Conservation (phyloP, 2,888 invertebrate species). For the Zonitis immaculata region DNA sequence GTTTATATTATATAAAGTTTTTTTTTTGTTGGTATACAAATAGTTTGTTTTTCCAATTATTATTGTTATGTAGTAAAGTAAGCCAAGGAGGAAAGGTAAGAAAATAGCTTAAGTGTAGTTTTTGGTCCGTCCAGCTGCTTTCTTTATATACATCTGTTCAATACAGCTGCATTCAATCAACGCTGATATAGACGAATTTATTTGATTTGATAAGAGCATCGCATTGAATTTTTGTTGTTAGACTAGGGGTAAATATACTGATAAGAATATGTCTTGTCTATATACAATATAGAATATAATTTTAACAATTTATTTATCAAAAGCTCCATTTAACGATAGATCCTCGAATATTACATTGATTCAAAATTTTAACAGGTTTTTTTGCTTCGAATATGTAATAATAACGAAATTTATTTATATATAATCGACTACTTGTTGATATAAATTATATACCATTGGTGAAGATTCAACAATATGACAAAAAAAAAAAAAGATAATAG, state of each 20-base stretch:
- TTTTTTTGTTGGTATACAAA: too few relatives aligned
- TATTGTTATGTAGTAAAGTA: slow-evolving; percentile 10
- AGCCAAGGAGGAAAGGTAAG: slow-evolving; percentile 31
- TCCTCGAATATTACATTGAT: too few relatives aligned
- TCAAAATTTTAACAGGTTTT: too few relatives aligned
- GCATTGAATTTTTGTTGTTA: slow-evolving; percentile 20
- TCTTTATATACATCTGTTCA: slow-evolving; percentile 38
- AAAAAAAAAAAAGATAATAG: slow-evolving; percentile 29
- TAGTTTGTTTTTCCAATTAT: too few relatives aligned
- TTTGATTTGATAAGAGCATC: slow-evolving; percentile 25
- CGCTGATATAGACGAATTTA: slow-evolving; percentile 33
- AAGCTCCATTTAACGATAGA: too few relatives aligned
- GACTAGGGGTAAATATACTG: slow-evolving; percentile 14
- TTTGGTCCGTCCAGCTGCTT: slow-evolving; percentile 38
- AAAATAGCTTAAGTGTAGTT: slow-evolving; percentile 30
- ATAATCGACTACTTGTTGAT: slow-evolving; percentile 19
- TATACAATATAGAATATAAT: too few relatives aligned
- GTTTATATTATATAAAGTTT: too few relatives aligned
- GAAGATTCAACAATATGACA: slow-evolving; percentile 13
- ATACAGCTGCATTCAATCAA: slow-evolving; percentile 43
- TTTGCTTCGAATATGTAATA: too few relatives aligned
- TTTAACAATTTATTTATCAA: too few relatives aligned
- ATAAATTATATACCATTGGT: slow-evolving; percentile 6
- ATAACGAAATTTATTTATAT: neutral
- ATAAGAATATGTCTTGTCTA: neutral